Evolutionary conservation across 2,888 invertebrate genomes (phyloP).

Genomic region (Lycaena phlaeas): DNA sequence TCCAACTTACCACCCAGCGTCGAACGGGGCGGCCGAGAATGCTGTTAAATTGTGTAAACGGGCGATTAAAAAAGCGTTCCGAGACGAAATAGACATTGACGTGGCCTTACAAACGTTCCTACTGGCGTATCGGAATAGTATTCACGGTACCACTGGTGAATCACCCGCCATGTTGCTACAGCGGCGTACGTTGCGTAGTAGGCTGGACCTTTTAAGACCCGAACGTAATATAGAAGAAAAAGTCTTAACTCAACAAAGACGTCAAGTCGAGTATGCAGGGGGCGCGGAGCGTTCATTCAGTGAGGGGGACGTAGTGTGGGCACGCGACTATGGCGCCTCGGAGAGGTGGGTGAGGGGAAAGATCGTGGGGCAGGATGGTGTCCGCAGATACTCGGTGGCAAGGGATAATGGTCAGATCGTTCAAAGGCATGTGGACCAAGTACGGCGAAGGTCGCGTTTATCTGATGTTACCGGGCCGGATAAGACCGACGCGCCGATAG

Average conservation of each 20-base stretch:
- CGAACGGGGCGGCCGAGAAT: conserved; percentile 18
- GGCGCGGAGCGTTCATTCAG: background rate
- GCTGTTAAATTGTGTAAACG: conserved; percentile 8
- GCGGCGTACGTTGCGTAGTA: no score
- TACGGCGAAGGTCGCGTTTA: no score
- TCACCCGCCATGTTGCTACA: no score
- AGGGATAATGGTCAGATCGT: background rate
- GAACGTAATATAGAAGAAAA: background rate
- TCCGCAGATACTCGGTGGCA: background rate
- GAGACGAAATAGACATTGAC: no score
- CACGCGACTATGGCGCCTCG: no score
- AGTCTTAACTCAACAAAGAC: background rate
- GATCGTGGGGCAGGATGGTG: background rate
- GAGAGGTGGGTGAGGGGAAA: no score
- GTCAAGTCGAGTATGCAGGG: background rate
- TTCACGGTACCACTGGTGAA: no score
- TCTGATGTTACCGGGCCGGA: no score
- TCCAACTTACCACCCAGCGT: conserved; percentile 7
- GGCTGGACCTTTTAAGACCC: background rate
- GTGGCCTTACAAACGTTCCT: no score
- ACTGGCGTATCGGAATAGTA: no score
- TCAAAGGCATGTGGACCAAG: no score
- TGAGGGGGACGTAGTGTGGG: background rate
- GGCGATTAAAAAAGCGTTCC: background rate
- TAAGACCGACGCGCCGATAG: no score